Percentiles rank a stretch among this genome's conserved stretches.
Evolutionary conservation across 2,113 vertebrate species (phyloP).

Genomic region (Rhombomys opimus): DNA sequence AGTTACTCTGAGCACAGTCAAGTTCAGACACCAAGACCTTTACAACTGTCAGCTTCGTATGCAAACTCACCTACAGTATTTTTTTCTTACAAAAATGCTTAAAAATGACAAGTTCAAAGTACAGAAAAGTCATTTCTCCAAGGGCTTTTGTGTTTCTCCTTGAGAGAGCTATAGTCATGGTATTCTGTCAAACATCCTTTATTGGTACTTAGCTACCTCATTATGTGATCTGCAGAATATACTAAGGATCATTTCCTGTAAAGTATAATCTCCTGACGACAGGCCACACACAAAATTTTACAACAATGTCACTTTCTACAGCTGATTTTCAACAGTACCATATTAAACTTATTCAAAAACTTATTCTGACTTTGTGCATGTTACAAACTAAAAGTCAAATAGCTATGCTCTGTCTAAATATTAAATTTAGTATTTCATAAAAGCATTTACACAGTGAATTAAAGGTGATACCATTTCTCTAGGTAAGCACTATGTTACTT

Average conservation of each 20-base stretch:
- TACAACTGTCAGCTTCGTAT: neutral
- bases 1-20: neutral
- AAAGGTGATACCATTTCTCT: neutral
- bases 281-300: neutral
- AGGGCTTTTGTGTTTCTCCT: neutral
- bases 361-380: neutral
- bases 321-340: conserved; percentile 16
- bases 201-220: neutral
- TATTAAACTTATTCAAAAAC: conserved; percentile 25
- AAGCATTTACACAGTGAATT: conserved; percentile 10
- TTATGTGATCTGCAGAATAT: neutral
- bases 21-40: neutral
- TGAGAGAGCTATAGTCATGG: neutral
- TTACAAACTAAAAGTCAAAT: neutral
- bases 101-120: conserved; percentile 36
- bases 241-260: conserved; percentile 15
- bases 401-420: neutral
- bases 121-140: neutral
- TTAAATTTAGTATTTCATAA: conserved; percentile 50
- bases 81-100: neutral
- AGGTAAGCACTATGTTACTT: neutral
- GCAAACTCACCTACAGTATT: conserved; percentile 1
- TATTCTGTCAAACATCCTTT: conserved; percentile 31
- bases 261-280: neutral
- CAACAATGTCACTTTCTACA: conserved; percentile 14